Evolutionary conservation across 2,113 vertebrate species (phyloP).

Genomic region (Callorhinus ursinus): DNA sequence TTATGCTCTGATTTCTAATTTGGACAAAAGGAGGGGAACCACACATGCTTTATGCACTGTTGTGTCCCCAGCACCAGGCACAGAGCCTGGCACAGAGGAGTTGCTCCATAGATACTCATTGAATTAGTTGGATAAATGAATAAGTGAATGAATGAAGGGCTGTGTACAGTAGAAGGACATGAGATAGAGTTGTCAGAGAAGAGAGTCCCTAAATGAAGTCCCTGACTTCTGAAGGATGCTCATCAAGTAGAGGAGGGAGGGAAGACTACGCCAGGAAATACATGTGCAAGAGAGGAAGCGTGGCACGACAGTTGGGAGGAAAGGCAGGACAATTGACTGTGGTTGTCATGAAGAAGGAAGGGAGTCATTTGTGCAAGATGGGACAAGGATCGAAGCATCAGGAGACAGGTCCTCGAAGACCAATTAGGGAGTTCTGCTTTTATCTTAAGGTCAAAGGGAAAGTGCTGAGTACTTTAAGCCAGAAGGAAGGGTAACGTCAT

Average conservation of each 20-base stretch:
- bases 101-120: background rate
- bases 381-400: background rate
- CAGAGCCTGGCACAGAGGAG: background rate
- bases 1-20: background rate
- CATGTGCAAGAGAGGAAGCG: background rate
- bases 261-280: background rate
- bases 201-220: background rate
- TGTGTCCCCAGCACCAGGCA: background rate
- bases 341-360: background rate
- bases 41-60: background rate
- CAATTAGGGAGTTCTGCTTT: background rate
- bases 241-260: background rate
- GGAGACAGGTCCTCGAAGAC: background rate
- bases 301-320: fast-evolving
- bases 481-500: background rate
- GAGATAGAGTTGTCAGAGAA: background rate
- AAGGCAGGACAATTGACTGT: background rate
- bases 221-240: background rate
- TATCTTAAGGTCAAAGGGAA: background rate
- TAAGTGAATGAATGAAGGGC: background rate
- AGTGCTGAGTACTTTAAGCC: background rate
- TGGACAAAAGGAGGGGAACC: background rate
- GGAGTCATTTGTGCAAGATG: background rate
- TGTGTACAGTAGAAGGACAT: background rate
- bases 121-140: background rate